A percentile compares a stretch with the other conserved stretches of the same genome.
Evolutionary conservation across 1,140 invertebrate species (phyloP).

Genomic region (Pachypsylla venusta): DNA sequence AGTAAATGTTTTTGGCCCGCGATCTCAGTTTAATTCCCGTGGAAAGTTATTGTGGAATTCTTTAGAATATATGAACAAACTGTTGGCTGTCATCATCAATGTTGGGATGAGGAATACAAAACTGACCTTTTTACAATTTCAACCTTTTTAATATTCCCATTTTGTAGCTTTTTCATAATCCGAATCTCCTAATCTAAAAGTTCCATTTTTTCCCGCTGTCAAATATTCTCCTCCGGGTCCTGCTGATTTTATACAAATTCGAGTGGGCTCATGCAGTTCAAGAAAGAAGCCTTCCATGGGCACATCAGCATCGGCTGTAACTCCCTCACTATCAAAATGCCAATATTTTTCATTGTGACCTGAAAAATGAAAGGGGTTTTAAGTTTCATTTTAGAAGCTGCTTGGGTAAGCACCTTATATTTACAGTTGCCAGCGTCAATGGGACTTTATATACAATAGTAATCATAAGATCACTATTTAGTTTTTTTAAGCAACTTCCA

Average conservation of each 20-base stretch:
- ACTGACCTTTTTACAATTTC: not conserved
- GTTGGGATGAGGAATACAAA: too few relatives aligned
- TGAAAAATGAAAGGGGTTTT: constrained; percentile 29
- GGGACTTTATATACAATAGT: too few relatives aligned
- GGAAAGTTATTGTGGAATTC: too few relatives aligned
- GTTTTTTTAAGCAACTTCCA: too few relatives aligned
- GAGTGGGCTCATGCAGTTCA: constrained; percentile 79
- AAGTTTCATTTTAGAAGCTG: too few relatives aligned
- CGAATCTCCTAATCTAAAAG: constrained; percentile 65
- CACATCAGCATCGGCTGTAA: constrained; percentile 67
- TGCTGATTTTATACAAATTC: constrained; percentile 71
- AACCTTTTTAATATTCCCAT: constrained; percentile 72
- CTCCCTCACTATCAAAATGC: constrained; percentile 71
- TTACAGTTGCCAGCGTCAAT: too few relatives aligned
- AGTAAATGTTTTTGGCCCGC: too few relatives aligned
- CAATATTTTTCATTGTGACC: constrained; percentile 89
- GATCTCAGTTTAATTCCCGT: too few relatives aligned
- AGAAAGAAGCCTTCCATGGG: constrained; percentile 75
- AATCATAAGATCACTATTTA: too few relatives aligned
- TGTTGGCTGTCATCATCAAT: too few relatives aligned
- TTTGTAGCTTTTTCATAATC: constrained; percentile 68
- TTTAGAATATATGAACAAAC: too few relatives aligned
- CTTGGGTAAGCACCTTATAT: too few relatives aligned
- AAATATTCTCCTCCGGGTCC: constrained; percentile 61
- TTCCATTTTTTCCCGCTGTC: constrained; percentile 85